A percentile compares a stretch with the other conserved stretches of the same genome.
phyloP scores from a whole-genome alignment of 2,888 invertebrate species.

The Sepiola atlantica region DNA sequence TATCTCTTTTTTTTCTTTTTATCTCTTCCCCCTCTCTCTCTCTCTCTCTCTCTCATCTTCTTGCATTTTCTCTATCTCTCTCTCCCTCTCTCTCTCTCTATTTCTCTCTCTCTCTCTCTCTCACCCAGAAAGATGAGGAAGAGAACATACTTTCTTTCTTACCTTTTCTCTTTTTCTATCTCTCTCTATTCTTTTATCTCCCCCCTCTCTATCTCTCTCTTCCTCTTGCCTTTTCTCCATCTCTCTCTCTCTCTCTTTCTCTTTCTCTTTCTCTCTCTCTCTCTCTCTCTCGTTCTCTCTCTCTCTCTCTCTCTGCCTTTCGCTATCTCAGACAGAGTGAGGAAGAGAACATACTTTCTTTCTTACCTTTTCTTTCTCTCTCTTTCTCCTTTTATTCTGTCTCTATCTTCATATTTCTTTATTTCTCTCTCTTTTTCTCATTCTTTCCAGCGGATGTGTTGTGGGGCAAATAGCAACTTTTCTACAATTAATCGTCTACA shows the following conservation, averaged over 20 bases:
- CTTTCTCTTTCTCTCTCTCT: conserved; percentile 32
- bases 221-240: not conserved
- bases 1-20: not conserved
- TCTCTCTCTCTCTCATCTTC: not conserved
- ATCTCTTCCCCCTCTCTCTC: not conserved
- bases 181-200: not conserved
- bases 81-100: not conserved
- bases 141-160: no score
- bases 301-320: not conserved
- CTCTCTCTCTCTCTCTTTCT: conserved; percentile 23
- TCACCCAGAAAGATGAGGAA: no score
- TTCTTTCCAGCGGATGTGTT: no score
- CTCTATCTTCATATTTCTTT: not conserved
- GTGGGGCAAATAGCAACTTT: no score
- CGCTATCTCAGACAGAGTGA: not conserved
- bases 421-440: not conserved
- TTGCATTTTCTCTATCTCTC: not conserved
- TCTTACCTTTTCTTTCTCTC: not conserved
- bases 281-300: not conserved
- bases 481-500: no score
- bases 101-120: not conserved
- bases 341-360: not conserved
- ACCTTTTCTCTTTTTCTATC: not conserved
- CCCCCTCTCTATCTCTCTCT: not conserved
- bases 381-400: not conserved